A percentile compares a stretch with the other conserved stretches of the same genome.
phyloP scores from a whole-genome alignment of 2,113 vertebrate species.

The Mirza zaza region DNA sequence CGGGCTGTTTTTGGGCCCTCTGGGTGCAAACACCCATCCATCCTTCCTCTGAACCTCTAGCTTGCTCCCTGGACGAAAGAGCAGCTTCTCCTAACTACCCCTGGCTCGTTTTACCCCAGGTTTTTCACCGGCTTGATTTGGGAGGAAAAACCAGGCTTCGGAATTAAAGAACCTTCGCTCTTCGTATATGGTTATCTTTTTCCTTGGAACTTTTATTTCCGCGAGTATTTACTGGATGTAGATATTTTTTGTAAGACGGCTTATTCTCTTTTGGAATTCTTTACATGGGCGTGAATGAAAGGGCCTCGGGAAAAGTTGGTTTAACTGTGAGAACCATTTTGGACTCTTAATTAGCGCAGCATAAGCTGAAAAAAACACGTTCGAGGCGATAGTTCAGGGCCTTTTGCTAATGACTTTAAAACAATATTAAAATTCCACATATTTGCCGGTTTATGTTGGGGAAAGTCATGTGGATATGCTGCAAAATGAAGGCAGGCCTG shows the following conservation, averaged over 20 bases:
- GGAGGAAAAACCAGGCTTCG: background rate
- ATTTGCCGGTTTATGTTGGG: background rate
- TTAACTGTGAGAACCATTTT: background rate
- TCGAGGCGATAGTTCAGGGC: background rate
- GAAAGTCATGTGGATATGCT: no score
- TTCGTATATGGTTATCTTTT: background rate
- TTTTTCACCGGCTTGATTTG: background rate
- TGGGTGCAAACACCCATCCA: background rate
- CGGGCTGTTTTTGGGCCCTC: background rate
- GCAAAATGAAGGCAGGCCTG: background rate
- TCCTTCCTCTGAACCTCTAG: background rate
- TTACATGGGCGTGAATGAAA: background rate
- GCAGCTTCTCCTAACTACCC: background rate
- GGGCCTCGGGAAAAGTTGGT: conserved; percentile 42
- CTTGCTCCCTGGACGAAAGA: background rate
- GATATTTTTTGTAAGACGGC: background rate
- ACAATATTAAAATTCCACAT: background rate
- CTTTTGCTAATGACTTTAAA: background rate
- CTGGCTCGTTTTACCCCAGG: no score
- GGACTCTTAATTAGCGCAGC: background rate
- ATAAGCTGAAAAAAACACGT: background rate
- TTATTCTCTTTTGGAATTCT: background rate
- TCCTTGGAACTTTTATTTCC: background rate
- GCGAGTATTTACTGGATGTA: background rate
- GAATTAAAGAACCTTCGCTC: background rate